Base-by-base conservation (phyloP, 2,888 invertebrate genomes). In the Stenotaenia linearis region DNA sequence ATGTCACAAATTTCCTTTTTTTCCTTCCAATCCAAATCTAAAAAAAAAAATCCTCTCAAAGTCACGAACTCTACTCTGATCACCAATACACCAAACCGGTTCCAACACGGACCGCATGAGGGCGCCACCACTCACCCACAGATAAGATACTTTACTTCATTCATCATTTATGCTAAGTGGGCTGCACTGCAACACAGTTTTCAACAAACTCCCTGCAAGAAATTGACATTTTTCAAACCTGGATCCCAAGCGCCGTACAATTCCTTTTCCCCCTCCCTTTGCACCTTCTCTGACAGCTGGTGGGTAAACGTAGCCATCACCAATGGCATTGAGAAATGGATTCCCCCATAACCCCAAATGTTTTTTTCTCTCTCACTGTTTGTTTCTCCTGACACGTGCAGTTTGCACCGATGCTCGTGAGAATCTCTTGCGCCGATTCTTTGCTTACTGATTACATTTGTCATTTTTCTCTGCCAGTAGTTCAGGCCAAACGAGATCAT, bases 81-180 rank as follows among this genome's bases (percentile, higher is more conserved):
- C 61, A 61, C 61, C 56, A 18, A 56, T 18, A 56, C 56, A 56
- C 56, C 23, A 61, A 61, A 61, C 23, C 25, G 25, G 61, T 61
- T 61, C 25, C 25, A 61, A 23, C 23, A 61, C 15, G 1, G 28
- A 25, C 23, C 61, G 25, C 61, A 9, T 61, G 61, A 61, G 61
- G 61, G 61, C 61, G 61, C 61, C 61, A 61, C 23, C 15, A 61
- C 61, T 61, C 61, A 61, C 25, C 61, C 61, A 61, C 61, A 23
- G 61, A 61, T 61, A 61, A 61, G 61, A 61, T 61, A 61, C 61
- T 61, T 10, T 2, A 10, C 23, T 61, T 23, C 61, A 61, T 61
- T 61, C 61, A 61, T 61, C 61, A 61, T 61, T 61, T 61, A 61
- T 61, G 61, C 61, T 61, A 61, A 61, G 61, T 61, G 61, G 61